Evolutionary conservation across 2,888 invertebrate species (phyloP), one percentile per base, ranked within the genome.

Genomic region (Venusia cambrica): DNA sequence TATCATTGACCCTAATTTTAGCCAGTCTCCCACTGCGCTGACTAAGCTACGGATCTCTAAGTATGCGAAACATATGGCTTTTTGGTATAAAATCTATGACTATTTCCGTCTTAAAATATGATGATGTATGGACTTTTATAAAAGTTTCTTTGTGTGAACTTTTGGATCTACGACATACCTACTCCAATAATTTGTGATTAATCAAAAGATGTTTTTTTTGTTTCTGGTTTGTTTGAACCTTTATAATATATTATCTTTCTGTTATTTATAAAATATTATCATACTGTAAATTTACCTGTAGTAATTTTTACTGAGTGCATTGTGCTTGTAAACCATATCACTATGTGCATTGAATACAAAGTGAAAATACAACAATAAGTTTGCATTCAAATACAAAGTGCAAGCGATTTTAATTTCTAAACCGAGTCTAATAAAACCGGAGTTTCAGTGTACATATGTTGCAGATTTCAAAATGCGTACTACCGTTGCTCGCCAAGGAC

Each of bases 1-100:
- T 71, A 72, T 75, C 77, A 76, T 78, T 80, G 80, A 78, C 78
- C 78, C 62, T 79, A 80, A 80, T 80, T 80, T 79, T 60, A 69
- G 58, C 54, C 56, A 58, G 54, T 55, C 64, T 58, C 69, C 59
- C 55, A 56, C 60, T 32, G 39, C 21, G 28, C 33, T 51, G 53
- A 54, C 46, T 53, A 52, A 51, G 33, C 29, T 15, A 24, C 50
- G 50, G 48, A 52, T 39, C 25, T 41, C 21, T 15, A 38, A 39
- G 37, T 35, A 48, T 42, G 46, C 35, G 21, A 31, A 41, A 33
- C 48, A 48, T 30, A 41, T 51, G 48, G 28, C 6, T 15, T 39
- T 40, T 39, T 31, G 44, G 8, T 16, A 15, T 28, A 28, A 35
- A 32, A 13, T 24, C 42, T 36, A 33, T 18, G 36, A 26, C 11